These are phyloP conservation scores for Gambusia holbrooki DNA, from an alignment of 2,113 vertebrate genomes.

Conservation along the genomic window DNA sequence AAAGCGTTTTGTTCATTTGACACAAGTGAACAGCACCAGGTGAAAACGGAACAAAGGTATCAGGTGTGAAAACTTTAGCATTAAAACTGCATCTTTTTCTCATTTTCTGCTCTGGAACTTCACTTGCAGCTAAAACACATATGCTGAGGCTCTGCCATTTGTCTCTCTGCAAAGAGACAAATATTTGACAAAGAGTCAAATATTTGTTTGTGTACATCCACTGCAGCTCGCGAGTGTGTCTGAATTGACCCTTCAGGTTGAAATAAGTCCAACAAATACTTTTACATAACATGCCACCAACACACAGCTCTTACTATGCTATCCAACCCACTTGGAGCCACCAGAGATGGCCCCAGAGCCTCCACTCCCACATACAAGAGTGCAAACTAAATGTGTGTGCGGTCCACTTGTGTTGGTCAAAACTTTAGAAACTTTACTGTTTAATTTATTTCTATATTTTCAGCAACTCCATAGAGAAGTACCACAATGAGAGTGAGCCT, in stretches of 20 bases:
- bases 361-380: slow-evolving; percentile 48
- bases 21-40: too few relatives aligned
- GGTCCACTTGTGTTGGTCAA: slow-evolving; percentile 31
- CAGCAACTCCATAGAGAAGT: background rate
- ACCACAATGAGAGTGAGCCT: background rate
- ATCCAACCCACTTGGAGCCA: slow-evolving; percentile 51
- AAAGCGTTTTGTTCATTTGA: too few relatives aligned
- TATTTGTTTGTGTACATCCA: background rate
- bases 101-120: background rate
- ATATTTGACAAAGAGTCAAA: too few relatives aligned
- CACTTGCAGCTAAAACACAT: background rate
- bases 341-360: slow-evolving; percentile 47
- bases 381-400: slow-evolving; percentile 16
- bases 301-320: slow-evolving; percentile 59
- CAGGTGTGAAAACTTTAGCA: too few relatives aligned
- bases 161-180: background rate
- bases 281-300: slow-evolving; percentile 68
- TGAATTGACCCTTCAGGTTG: slow-evolving; percentile 36
- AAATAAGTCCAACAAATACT: slow-evolving; percentile 53
- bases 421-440: slow-evolving; percentile 32
- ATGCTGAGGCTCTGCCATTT: background rate
- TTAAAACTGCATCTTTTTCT: too few relatives aligned
- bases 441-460: background rate
- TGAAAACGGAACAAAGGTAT: too few relatives aligned
- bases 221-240: slow-evolving; percentile 25